phyloP scores from a whole-genome alignment of 30 jellyfish, hydroid and myxozoan species.

The Turritopsis dohrnii region DNA sequence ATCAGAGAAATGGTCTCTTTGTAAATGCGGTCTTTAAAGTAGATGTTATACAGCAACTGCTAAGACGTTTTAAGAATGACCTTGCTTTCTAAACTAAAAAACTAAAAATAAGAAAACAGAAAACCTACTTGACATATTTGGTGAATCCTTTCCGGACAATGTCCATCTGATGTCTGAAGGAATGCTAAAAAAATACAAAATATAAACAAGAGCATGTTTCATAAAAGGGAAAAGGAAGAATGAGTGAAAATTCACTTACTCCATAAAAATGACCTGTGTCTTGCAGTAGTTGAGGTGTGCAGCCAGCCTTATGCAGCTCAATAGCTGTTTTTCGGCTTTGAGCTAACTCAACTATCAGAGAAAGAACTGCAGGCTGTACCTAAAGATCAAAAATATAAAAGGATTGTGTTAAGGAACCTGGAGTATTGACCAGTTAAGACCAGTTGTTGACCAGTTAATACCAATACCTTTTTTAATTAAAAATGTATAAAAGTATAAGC shows the following conservation, averaged over 20 bases:
- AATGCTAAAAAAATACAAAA: neutral
- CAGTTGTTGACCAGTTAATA: no score
- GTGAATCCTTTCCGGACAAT: conserved; percentile 8
- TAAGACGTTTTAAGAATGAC: no score
- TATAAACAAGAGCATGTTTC: neutral
- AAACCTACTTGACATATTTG: conserved; percentile 19
- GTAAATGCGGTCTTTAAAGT: no score
- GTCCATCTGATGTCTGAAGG: conserved; percentile 17
- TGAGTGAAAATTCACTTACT: neutral
- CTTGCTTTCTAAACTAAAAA: no score
- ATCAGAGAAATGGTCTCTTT: no score
- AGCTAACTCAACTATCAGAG: conserved; percentile 18
- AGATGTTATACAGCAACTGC: no score
- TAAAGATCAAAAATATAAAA: conserved; percentile 5
- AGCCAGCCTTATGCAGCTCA: conserved; percentile 25
- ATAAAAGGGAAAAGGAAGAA: neutral
- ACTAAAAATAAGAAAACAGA: neutral
- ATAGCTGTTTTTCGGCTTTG: conserved; percentile 31
- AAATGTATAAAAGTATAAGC: no score
- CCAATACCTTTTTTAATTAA: no score
- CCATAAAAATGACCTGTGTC: conserved; percentile 36
- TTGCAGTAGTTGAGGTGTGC: conserved; percentile 23
- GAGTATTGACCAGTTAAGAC: no score
- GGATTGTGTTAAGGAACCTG: no score
- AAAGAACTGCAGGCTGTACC: conserved; percentile 20